Conservation (phyloP, 2,113 vertebrate genomes). For the Tinamus guttatus region DNA sequence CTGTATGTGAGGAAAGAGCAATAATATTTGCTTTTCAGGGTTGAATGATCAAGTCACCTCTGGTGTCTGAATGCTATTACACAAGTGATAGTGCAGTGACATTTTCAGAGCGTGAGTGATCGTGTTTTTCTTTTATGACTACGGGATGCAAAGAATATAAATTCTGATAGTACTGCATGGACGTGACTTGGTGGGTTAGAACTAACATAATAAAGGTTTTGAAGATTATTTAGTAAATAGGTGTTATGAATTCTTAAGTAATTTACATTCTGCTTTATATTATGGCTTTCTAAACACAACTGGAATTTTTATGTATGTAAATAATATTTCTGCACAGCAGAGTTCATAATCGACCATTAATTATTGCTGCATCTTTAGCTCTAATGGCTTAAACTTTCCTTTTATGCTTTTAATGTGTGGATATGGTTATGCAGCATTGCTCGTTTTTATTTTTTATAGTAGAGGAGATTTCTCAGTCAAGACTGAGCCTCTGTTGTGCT, state of each 20-base stretch:
- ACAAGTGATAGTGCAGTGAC: constrained; percentile 48
- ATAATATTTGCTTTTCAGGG: constrained; percentile 68
- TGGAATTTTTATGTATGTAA: neutral
- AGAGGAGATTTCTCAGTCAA: constrained; percentile 9
- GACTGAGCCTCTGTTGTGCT: neutral
- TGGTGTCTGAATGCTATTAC: constrained; percentile 46
- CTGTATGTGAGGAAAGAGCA: constrained; percentile 44
- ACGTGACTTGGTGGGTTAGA: neutral
- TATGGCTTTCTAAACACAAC: neutral
- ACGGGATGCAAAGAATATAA: neutral
- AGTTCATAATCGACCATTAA: neutral
- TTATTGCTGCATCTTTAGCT: constrained; percentile 15
- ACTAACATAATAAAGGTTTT: neutral
- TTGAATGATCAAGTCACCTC: constrained; percentile 59
- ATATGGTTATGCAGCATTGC: neutral
- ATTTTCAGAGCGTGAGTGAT: constrained; percentile 54
- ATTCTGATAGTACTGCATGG: neutral
- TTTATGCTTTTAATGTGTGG: neutral
- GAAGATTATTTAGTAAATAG: neutral
- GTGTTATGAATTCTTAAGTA: constrained; percentile 37
- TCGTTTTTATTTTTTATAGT: neutral
- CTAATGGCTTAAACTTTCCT: neutral
- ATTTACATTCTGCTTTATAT: neutral
- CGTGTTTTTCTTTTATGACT: neutral
- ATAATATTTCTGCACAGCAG: neutral